Evolutionary conservation across 2,888 invertebrate species (phyloP).

Genomic region (Lithosia quadra): DNA sequence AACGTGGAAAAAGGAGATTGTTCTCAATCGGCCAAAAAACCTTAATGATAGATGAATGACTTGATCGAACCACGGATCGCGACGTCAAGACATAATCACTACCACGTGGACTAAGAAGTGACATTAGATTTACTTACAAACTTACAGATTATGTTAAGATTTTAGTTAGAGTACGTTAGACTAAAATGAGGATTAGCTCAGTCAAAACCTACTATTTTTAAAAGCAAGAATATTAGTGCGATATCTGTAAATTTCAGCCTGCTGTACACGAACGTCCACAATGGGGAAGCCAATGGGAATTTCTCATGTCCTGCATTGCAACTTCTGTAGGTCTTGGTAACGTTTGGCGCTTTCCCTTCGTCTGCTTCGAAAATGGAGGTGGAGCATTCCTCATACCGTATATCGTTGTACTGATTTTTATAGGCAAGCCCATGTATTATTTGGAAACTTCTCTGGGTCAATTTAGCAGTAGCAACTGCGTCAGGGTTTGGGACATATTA

Average conservation of each 20-base stretch:
- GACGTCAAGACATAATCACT: too few species aligned
- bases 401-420: conserved; percentile 89
- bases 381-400: conserved; percentile 92
- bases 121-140: too few species aligned
- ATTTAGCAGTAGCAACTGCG: conserved; percentile 93
- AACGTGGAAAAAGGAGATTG: too few species aligned
- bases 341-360: conserved; percentile 88
- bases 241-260: background rate
- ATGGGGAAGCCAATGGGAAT: conserved; percentile 90
- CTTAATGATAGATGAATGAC: too few species aligned
- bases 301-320: conserved; percentile 91
- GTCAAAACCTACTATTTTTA: background rate
- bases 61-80: too few species aligned
- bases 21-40: too few species aligned
- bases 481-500: conserved; percentile 89
- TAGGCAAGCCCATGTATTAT: conserved; percentile 94
- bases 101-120: too few species aligned
- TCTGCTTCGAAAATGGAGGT: conserved; percentile 91
- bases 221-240: background rate
- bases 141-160: too few species aligned
- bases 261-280: conserved; percentile 62
- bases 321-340: conserved; percentile 91
- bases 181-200: background rate
- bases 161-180: background rate
- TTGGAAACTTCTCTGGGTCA: conserved; percentile 94